Base-by-base conservation (phyloP, 2,888 invertebrate genomes). In the Ethmia dodecea region DNA sequence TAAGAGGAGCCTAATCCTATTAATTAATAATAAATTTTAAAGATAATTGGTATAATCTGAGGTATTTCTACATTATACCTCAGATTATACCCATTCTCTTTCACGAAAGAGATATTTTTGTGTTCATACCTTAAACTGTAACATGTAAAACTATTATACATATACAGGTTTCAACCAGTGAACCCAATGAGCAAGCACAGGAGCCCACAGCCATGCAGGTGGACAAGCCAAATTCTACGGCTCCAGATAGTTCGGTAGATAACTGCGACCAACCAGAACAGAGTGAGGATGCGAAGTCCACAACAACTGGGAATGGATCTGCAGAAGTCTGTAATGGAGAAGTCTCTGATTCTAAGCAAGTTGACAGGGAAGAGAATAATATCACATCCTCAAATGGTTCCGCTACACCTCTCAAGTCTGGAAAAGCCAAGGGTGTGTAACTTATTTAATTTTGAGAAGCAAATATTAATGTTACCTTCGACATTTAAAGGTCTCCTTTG, bases 331-430 rank as follows among this genome's bases (percentile, higher is more conserved):
- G 79, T 49, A 87, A 86, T 42, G 84, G 86, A 30, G 86, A 87
- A 37, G 84, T 86, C 24, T 71, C 80, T 5, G 81, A 76, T 31
- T 86, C 86, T 0, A 83, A 81, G 43, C 72, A 74, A 44, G 55
- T 51, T 40, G 79, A 63, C 33, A 67, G 67, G 5, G 83, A 75
- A 49, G 81, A 79, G 25, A 74, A 64, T 41, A 84, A 87, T 40
- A 86, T 84, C 28, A 77, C 80, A 10, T 87, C 86, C 1, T 84
- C 87, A 0, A 89, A 88, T 66, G 89, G 89, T 2, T 86, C 86
- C 31, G 61, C 74, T n/a, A 74, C 73, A 25, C 70, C 71, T 6
- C 43, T 45, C 0, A 78, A 81, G 35, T 44, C 49, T 15, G 83
- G 78, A 35, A 81, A 80, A 52, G 64, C 58, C 27, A 77, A 78